Conservation (phyloP, 1,140 invertebrate genomes). For the Steinernema khuongi region DNA sequence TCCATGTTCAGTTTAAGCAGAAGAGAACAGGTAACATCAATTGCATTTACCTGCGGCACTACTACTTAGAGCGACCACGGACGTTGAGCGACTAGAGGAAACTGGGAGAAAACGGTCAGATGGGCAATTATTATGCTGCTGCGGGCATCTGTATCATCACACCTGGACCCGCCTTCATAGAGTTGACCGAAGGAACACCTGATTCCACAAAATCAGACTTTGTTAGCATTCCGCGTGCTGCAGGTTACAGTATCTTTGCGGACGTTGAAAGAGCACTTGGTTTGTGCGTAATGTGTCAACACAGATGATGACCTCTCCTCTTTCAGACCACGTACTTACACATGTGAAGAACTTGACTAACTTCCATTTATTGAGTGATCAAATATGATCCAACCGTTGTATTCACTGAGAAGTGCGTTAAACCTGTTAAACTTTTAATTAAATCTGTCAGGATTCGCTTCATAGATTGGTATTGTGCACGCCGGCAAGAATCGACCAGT, state of each 20-base stretch:
- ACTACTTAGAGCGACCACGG: background rate
- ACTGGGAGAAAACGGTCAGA: background rate
- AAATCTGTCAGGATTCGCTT: too few species aligned
- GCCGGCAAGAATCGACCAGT: too few species aligned
- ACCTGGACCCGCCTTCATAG: background rate
- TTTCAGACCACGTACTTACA: too few species aligned
- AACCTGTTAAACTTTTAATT: too few species aligned
- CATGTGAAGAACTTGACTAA: background rate
- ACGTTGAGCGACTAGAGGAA: background rate
- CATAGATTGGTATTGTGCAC: too few species aligned
- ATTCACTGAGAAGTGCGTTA: too few species aligned
- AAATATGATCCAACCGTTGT: background rate
- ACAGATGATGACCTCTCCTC: background rate
- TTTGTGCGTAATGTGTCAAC: slow-evolving; percentile 4
- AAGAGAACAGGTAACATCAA: background rate
- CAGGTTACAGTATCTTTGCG: background rate
- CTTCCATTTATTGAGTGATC: background rate
- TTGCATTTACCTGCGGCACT: slow-evolving; percentile 3
- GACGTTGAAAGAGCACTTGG: too few species aligned
- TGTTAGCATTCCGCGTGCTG: background rate
- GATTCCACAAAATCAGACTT: background rate
- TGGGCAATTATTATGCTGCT: background rate
- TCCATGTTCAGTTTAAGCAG: background rate
- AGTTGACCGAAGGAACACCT: background rate
- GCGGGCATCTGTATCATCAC: background rate